Conservation (phyloP, 2,113 vertebrate species). For the Cyrtonyx montezumae region DNA sequence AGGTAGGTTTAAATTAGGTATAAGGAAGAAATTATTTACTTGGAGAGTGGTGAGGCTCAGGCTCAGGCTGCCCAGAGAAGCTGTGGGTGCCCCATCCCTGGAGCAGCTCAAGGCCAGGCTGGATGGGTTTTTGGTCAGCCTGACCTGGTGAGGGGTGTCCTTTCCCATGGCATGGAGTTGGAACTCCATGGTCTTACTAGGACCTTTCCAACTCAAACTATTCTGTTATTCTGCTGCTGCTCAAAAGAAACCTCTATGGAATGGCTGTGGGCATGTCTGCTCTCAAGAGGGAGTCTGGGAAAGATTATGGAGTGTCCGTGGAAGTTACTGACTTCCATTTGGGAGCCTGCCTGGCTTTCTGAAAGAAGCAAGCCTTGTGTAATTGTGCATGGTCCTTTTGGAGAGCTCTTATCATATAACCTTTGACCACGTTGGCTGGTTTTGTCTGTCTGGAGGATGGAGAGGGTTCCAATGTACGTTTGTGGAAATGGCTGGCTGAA, state of each 20-base stretch:
- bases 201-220: background rate
- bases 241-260: background rate
- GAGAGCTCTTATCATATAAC: background rate
- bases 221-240: background rate
- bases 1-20: background rate
- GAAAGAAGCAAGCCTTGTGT: background rate
- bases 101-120: background rate
- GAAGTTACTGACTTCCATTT: background rate
- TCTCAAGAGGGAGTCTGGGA: background rate
- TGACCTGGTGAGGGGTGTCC: background rate
- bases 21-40: background rate
- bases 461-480: background rate
- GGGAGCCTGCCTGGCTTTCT: background rate
- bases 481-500: background rate
- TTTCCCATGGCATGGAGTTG: background rate
- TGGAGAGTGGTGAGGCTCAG: background rate
- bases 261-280: background rate
- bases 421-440: background rate
- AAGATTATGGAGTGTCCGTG: background rate
- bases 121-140: background rate
- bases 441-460: background rate
- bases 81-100: background rate
- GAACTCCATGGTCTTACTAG: background rate
- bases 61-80: background rate
- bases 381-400: slow-evolving; percentile 3